Evolutionary conservation across 2,888 invertebrate species (phyloP).

Genomic region (Mesorhabditis sp.): DNA sequence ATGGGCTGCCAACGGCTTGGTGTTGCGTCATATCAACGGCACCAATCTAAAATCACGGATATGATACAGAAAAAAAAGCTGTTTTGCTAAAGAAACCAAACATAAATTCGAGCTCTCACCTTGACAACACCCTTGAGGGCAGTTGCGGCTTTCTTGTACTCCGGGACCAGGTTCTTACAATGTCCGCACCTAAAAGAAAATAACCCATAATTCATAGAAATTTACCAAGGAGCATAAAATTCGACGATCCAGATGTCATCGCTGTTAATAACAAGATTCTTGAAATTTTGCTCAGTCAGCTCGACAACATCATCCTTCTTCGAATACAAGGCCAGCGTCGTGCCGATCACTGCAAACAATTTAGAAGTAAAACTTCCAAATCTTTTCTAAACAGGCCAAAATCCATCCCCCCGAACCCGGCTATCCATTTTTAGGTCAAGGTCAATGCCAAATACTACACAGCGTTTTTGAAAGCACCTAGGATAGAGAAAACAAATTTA

Average conservation of each 20-base stretch:
- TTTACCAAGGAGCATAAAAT: constrained; percentile 92
- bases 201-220: not conserved
- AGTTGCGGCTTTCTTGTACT: constrained; percentile 86
- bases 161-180: constrained; percentile 81
- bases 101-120: constrained; percentile 63
- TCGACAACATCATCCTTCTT: constrained; percentile 70
- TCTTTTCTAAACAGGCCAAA: too few species aligned
- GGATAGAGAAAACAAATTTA: too few species aligned
- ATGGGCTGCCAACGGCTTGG: constrained; percentile 75
- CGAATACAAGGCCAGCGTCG: constrained; percentile 38
- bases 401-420: too few species aligned
- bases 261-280: constrained; percentile 75
- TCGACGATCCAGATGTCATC: constrained; percentile 91
- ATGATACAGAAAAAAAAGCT: not conserved
- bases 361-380: not conserved
- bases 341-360: constrained; percentile 18
- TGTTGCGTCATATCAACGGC: constrained; percentile 88
- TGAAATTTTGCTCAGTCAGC: constrained; percentile 81
- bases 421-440: too few species aligned
- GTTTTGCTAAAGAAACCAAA: not conserved
- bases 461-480: too few species aligned
- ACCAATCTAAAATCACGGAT: constrained; percentile 62
- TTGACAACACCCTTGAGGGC: constrained; percentile 89
- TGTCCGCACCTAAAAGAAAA: constrained; percentile 64
- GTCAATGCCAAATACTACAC: too few species aligned